A percentile compares a stretch with the other conserved stretches of the same genome.
Conservation (phyloP, 2,888 invertebrate genomes). For the Sipha maydis region DNA sequence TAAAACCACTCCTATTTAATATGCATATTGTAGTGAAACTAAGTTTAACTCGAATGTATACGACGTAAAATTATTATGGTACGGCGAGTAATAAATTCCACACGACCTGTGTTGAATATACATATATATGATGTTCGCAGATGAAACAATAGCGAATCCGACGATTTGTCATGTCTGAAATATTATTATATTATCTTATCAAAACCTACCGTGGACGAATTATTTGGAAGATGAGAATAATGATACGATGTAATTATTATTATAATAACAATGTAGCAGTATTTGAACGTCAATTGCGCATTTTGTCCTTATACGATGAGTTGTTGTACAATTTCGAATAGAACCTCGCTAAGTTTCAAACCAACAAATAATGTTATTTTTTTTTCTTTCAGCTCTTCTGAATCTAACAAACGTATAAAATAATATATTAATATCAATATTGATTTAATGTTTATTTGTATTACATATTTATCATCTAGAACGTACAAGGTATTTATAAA, state of each 20-base stretch:
- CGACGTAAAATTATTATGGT: not conserved
- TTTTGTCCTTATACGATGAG: not conserved
- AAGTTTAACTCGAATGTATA: conserved; percentile 6
- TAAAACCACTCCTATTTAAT: conserved; percentile 23
- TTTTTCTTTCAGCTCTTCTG: no score
- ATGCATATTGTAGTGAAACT: conserved; percentile 24
- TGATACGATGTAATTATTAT: no score
- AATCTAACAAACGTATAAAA: no score
- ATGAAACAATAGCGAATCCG: not conserved
- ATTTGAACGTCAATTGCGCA: not conserved
- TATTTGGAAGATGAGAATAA: not conserved
- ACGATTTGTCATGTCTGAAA: not conserved
- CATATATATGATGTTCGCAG: not conserved
- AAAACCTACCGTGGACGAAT: not conserved
- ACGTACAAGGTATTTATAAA: no score
- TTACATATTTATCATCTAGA: no score
- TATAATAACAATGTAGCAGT: no score
- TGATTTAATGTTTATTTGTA: no score
- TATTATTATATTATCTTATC: not conserved
- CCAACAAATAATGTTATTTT: no score
- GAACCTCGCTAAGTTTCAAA: no score
- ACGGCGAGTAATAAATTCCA: not conserved
- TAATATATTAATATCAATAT: no score
- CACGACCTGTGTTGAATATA: not conserved
- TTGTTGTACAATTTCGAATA: no score